Evolutionary conservation across 2,888 invertebrate genomes (phyloP), one percentile per base, ranked within the genome.

Genomic region (Amphipoea oculea): DNA sequence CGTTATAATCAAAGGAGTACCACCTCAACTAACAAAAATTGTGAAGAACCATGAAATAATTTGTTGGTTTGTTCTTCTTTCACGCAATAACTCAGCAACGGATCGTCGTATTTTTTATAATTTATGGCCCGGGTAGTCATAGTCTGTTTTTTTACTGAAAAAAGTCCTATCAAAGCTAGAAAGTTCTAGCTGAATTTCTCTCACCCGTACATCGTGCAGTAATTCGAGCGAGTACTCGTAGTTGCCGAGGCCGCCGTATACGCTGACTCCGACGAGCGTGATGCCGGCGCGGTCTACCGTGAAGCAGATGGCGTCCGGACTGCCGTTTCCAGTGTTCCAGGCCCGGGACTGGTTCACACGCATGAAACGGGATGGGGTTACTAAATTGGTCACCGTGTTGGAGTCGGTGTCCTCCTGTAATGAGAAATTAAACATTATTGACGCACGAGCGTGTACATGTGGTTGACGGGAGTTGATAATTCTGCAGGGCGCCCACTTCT

Each of bases 311-410:
- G 99, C 99, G 96, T 99, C 99, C 0, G 99, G 99, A 17, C 99
- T 99, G 54, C 99, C 99, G 94, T 99, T 99, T 6, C 99, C 99
- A 0, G 99, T 99, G 94, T 99, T 99, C 99, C 99, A 99, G 0
- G 99, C 98, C 68, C 99, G 98, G 72, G 98, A 98, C 88, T 98
- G 98, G 94, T 99, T 99, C 68, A 98, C 98, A 71, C 99, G 98
- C 66, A 99, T 98, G 94, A 99, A 99, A 48, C 99, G 97, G 60
- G 98, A 98, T 0, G 99, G 99, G 0, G 99, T 99, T 68, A 98
- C 98, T 85, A 99, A 98, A 88, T 99, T 97, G 62, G 98, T 98
- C 70, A 99, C 97, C 1, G 94, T 88, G n/a, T 97, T 98, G 0
- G 98, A 97, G 57, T 98, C 98, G 89, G 98, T 97, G 65, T 98